Evolutionary conservation across 1,140 invertebrate species (phyloP), one percentile per base, ranked within the genome.

Genomic region (Ptiloglossa arizonensis): DNA sequence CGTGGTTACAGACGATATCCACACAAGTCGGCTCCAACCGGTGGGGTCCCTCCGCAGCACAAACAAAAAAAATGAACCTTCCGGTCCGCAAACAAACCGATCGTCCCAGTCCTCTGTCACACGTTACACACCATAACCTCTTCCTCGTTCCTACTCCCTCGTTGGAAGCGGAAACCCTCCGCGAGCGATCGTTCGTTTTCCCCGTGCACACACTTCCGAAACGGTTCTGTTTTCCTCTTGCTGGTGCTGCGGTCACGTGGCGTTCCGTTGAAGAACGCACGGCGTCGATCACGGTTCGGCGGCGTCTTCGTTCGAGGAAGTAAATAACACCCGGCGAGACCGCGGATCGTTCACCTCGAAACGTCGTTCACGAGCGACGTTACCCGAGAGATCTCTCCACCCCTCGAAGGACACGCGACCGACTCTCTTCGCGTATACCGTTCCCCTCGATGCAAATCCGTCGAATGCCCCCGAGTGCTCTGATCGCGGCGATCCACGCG

Each of bases 111-210:
- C 38, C 24, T 44, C 46, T 41, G 50, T 79, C 56, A 73, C 75
- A 69, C 41, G 66, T 83, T 56, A 50, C 67, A 83, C 82, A 79
- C 64, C 60, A 57, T 50, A 60, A 63, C 67, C 24, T 19, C n/a
- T n/a, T n/a, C n/a, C n/a, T 22, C 0, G 22, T 48, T 15, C 13
- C 13, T 22, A 0, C 3, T 69, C 6, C n/a, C 17, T 15, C 24
- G 44, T 5, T 6, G 19, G 17, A n/a, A 35, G 6, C 19, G 9
- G 6, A 17, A 73, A 73, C 48, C 22, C 19, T 52, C 8, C 54
- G 29, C 11, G 17, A 29, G 17, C 48, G 27, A 67, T 24, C 27
- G n/a, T 77, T 3, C 19, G 46, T 57, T n/a, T n/a, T 38, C 41
- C 15, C 35, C 19, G 24, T 15, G n/a, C 80, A 82, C 80, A 82